Evolutionary conservation across 1,140 invertebrate species (phyloP), one percentile per base, ranked within the genome.

Genomic region (Brachionus rubens): DNA sequence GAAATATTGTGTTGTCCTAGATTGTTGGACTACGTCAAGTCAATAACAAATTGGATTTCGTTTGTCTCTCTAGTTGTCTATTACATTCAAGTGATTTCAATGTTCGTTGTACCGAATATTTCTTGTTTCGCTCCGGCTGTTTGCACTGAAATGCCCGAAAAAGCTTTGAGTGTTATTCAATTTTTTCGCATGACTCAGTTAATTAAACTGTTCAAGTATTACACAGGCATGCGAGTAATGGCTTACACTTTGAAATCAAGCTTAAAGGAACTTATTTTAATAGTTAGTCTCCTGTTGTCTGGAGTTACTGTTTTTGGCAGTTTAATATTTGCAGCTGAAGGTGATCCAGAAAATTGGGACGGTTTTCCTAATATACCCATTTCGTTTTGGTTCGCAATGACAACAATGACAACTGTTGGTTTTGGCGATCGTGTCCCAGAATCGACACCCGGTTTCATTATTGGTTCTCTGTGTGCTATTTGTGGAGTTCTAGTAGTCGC

Each of bases 1-100:
- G 89, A 96, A 80, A 87, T 99, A 79, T 98, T 96, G 85, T 96
- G 96, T 1, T 96, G 47, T 33, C 75, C 96, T 2, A 93, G 95
- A 84, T 88, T 96, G 43, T 97, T 93, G 86, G 97, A 97, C 86
- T 99, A 98, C 83, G 91, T 97, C 77, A 88, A 94, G 70, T 94
- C 90, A 75, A 94, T 98, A 33, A 98, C 99, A 96, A 95, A 92
- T 79, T 91, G 99, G 80, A 99, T 99, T 80, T 97, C 99, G 87
- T 95, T 99, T 79, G 95, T 99, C 36, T 96, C 97, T 79, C 99
- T 99, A 80, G 86, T 99, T 82, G 96, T 96, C 9, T 99, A 99
- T 84, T 99, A 99, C 86, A 99, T 99, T 43, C 36, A 65, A 65
- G 21, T 65, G 10, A 21, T 65, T n/a, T 3, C 9, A 24, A 24